Percentiles rank a stretch among this genome's conserved stretches.
phyloP scores from a whole-genome alignment of 1,140 invertebrate genomes.

The Hylyphantes graminicola region DNA sequence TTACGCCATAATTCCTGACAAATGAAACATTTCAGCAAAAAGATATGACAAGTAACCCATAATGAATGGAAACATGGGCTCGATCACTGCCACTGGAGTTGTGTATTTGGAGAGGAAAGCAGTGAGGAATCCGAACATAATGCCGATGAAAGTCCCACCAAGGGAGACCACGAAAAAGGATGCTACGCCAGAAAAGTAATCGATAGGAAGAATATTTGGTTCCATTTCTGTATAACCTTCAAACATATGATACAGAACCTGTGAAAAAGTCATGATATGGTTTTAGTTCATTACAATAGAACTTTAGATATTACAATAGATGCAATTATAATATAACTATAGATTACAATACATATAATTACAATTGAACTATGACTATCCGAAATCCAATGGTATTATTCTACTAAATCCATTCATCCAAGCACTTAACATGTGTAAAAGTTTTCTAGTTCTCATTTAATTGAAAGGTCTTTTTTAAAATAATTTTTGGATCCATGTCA shows the following conservation, averaged over 20 bases:
- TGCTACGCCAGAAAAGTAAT: slow-evolving; percentile 85
- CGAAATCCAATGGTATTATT: too few species aligned
- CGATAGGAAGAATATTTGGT: slow-evolving; percentile 74
- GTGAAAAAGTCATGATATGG: slow-evolving; percentile 56
- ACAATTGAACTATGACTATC: too few species aligned
- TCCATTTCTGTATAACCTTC: slow-evolving; percentile 91
- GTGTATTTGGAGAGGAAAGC: slow-evolving; percentile 96
- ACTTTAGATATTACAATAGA: too few species aligned
- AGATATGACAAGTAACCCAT: slow-evolving; percentile 99
- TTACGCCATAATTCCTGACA: slow-evolving; percentile 97
- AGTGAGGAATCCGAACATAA: slow-evolving; percentile 94
- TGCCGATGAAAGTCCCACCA: slow-evolving; percentile 92
- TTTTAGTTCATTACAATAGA: too few species aligned
- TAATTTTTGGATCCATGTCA: too few species aligned
- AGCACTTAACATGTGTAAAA: too few species aligned
- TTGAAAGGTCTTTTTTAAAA: too few species aligned
- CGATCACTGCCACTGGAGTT: slow-evolving; percentile 94
- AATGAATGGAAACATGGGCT: slow-evolving; percentile 98
- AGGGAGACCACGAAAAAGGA: slow-evolving; percentile 95
- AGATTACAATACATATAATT: too few species aligned
- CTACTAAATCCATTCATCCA: too few species aligned
- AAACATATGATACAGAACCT: slow-evolving; percentile 95
- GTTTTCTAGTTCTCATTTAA: too few species aligned
- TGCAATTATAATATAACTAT: too few species aligned
- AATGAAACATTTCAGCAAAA: slow-evolving; percentile 97